Evolutionary conservation across 92 coral and sea anemone species (phyloP).

Genomic region (Zoanthus sansibaricus): DNA sequence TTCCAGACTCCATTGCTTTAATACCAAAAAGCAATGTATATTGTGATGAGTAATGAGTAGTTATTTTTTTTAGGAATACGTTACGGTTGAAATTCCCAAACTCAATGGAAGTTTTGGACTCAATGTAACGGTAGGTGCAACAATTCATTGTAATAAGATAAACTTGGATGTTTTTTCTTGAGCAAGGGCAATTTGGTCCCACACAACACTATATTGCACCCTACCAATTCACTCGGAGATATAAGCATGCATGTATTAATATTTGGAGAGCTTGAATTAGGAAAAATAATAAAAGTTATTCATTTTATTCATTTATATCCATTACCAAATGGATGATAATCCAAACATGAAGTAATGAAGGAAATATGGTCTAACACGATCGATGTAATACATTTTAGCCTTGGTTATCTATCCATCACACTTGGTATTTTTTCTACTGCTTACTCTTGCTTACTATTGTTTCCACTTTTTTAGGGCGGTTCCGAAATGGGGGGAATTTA

Average conservation of each 20-base stretch:
- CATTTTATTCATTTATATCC: too few species aligned
- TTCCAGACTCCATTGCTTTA: background rate
- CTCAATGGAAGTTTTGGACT: conserved; percentile 98
- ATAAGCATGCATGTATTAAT: background rate
- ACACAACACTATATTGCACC: background rate
- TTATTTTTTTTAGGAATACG: conserved; percentile 76
- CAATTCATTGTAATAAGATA: background rate
- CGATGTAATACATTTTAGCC: background rate
- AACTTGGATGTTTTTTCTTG: too few species aligned
- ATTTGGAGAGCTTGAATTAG: too few species aligned
- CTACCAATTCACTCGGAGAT: background rate
- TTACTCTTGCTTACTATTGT: too few species aligned
- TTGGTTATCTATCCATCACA: too few species aligned
- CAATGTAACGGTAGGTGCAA: conserved; percentile 86
- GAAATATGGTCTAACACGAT: too few species aligned
- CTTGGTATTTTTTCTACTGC: too few species aligned
- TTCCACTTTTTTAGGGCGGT: conserved; percentile 76
- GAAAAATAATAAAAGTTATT: too few species aligned
- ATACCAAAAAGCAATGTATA: background rate
- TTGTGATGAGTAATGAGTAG: background rate
- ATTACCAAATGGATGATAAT: too few species aligned
- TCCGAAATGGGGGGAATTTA: conserved; percentile 96
- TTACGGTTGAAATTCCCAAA: conserved; percentile 95
- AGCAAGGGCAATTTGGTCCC: too few species aligned
- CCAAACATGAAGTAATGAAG: too few species aligned